Evolutionary conservation across 1,140 invertebrate genomes (phyloP).

Genomic region (Ephestia elutella): DNA sequence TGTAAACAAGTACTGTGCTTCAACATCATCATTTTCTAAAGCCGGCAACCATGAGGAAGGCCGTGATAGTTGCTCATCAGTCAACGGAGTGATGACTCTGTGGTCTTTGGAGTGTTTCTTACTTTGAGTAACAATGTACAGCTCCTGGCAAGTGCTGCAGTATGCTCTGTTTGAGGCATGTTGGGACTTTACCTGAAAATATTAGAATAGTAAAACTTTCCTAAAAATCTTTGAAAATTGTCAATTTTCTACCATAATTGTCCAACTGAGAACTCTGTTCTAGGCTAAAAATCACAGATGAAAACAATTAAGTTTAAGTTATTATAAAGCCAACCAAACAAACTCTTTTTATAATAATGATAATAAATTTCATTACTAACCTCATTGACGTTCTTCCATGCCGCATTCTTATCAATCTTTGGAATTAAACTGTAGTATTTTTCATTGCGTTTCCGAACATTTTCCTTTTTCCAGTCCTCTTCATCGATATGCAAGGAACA

Average conservation of each 20-base stretch:
- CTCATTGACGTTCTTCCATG: slow-evolving; percentile 74
- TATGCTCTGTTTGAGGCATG: slow-evolving; percentile 71
- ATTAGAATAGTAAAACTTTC: neutral
- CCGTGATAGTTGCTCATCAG: slow-evolving; percentile 45
- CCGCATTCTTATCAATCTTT: slow-evolving; percentile 63
- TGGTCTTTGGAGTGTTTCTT: slow-evolving; percentile 59
- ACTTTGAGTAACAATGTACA: slow-evolving; percentile 67
- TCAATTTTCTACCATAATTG: too few species aligned
- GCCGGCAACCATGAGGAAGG: slow-evolving; percentile 52
- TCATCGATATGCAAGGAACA: slow-evolving; percentile 81
- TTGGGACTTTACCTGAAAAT: slow-evolving; percentile 55
- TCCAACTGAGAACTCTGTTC: too few species aligned
- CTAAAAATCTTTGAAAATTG: too few species aligned
- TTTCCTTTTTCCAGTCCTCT: slow-evolving; percentile 70
- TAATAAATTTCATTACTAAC: slow-evolving; percentile 30
- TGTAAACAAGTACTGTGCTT: slow-evolving; percentile 63
- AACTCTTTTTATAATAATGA: too few species aligned
- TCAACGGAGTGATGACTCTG: slow-evolving; percentile 42
- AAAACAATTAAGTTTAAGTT: too few species aligned
- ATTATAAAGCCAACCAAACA: too few species aligned
- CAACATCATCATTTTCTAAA: slow-evolving; percentile 52
- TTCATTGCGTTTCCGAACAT: slow-evolving; percentile 60
- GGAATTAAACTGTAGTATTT: slow-evolving; percentile 71
- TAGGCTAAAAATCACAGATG: too few species aligned
- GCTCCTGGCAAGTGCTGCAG: slow-evolving; percentile 78